Evolutionary conservation across 2,888 invertebrate genomes (phyloP), one percentile per base, ranked within the genome.

Genomic region (Apodemia hepburni): DNA sequence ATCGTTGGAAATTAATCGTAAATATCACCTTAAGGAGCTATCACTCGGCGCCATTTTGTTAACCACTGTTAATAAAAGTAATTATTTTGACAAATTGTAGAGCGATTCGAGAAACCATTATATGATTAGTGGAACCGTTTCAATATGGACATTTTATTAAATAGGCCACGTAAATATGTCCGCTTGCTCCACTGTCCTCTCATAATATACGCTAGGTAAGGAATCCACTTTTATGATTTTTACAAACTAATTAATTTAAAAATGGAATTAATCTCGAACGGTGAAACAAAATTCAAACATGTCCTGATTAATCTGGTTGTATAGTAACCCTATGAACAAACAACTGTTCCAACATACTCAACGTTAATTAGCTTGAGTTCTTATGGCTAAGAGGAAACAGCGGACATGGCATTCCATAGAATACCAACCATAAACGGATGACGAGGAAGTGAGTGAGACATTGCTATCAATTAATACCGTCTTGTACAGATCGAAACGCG

Each of bases 391-490:
- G 54, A 57, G 54, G 54, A 57, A 57, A 57, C 29, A 57, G 29
- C 54, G 54, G 54, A 57, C 54, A 57, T 57, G 54, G 54, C 54
- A 57, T 57, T 57, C 54, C 54, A 57, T 57, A 57, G 54, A 57
- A 57, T 57, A 57, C 54, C 54, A 29, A 27, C 54, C 54, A 57
- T 57, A 57, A 57, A 57, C 54, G 54, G 54, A 57, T 57, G 54
- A 57, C 54, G 54, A 27, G 54, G 54, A 57, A 57, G 54, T 57
- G 27, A 54, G 22, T 54, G 27, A 57, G 54, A 57, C 54, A 29
- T 57, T 57, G 54, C 54, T 57, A 57, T 57, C 54, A 57, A 57
- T 57, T 57, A 57, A 57, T 57, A 57, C 54, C 54, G 54, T 29
- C 54, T 57, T 57, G 54, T 57, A 57, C 54, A 29, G 54, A 57